Conservation (phyloP, 1,140 invertebrate genomes). For the Tyrophagus putrescentiae region DNA sequence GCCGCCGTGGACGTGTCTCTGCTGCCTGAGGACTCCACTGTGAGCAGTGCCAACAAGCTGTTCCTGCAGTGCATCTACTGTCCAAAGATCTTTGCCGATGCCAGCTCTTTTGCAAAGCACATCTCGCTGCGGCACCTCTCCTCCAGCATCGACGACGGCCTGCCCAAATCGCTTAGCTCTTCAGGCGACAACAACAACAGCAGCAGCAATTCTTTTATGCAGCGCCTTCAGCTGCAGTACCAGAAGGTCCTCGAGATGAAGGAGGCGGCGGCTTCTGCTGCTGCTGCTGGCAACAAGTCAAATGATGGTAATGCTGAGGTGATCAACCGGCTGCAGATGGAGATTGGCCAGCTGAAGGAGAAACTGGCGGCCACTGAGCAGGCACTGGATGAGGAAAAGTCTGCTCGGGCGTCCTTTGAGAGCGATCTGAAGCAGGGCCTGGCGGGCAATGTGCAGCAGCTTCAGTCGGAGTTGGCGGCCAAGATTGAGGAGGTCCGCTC, state of each 20-base stretch:
- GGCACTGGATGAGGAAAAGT: conserved; percentile 2
- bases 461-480: background rate
- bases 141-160: background rate
- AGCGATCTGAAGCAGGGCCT: conserved; percentile 6
- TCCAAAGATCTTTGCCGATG: conserved; percentile 13
- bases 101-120: conserved; percentile 7
- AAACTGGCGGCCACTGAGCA: conserved; percentile 3
- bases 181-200: background rate
- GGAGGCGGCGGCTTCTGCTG: no score
- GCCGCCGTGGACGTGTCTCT: background rate
- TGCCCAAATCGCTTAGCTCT: background rate
- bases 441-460: background rate
- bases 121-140: conserved; percentile 8
- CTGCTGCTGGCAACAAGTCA: no score
- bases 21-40: no score
- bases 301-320: no score
- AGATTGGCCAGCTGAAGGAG: background rate
- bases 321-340: background rate
- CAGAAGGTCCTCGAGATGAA: background rate
- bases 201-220: background rate
- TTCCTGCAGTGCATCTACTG: conserved; percentile 4
- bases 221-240: background rate
- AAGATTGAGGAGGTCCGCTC: conserved; percentile 1
- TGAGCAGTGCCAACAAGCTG: background rate
- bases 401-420: background rate